phyloP scores from a whole-genome alignment of 2,113 vertebrate species.

The Dipodomys stephensi region DNA sequence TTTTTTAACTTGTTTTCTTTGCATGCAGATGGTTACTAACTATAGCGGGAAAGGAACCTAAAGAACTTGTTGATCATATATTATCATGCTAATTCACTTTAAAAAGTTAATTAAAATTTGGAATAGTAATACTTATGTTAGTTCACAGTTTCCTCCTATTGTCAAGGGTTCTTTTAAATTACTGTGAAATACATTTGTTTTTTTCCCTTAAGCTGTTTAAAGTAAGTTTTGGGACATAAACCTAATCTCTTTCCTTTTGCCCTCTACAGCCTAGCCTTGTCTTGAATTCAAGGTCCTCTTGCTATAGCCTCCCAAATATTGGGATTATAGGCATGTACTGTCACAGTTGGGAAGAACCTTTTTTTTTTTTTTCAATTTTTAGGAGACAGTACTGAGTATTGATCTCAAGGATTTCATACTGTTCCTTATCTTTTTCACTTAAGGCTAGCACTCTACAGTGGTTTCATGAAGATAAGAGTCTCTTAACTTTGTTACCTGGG shows the following conservation, averaged over 20 bases:
- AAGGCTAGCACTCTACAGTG: too few species aligned
- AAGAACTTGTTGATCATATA: background rate
- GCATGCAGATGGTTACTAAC: background rate
- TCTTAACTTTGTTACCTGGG: too few species aligned
- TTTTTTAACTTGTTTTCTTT: conserved; percentile 25
- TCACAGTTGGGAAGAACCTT: too few species aligned
- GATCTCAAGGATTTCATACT: too few species aligned
- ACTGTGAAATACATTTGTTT: background rate
- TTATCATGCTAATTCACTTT: conserved; percentile 17
- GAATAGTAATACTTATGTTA: conserved; percentile 36
- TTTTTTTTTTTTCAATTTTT: too few species aligned
- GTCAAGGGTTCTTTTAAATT: conserved; percentile 31
- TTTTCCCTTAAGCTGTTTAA: conserved; percentile 32
- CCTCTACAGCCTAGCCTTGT: too few species aligned
- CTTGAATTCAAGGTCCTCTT: too few species aligned
- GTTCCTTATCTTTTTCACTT: too few species aligned
- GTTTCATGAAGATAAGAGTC: too few species aligned
- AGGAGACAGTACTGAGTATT: too few species aligned
- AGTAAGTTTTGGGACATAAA: background rate
- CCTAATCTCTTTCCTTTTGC: background rate
- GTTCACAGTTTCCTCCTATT: background rate
- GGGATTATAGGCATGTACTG: too few species aligned
- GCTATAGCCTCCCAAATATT: too few species aligned
- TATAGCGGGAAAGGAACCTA: background rate
- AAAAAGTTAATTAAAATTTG: conserved; percentile 30